Conservation (phyloP, 2,888 invertebrate species). For the Lithophane semibrunnea region DNA sequence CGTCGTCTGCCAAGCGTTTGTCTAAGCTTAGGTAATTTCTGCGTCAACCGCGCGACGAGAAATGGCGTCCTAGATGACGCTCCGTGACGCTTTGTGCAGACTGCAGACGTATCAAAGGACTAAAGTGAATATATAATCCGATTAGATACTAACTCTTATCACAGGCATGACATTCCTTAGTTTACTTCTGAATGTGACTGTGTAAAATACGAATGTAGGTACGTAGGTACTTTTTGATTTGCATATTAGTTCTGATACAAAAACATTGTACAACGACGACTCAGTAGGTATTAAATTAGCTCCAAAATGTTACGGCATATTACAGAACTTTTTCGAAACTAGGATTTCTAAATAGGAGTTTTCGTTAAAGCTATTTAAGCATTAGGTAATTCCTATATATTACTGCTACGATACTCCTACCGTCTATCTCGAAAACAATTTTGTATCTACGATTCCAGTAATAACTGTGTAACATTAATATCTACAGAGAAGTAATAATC, state of each 20-base stretch:
- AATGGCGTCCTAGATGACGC: conserved; percentile 50
- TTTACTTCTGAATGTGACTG: not conserved
- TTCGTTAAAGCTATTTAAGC: not conserved
- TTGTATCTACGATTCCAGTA: conserved; percentile 2
- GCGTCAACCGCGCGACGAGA: conserved; percentile 67
- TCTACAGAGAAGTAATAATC: conserved; percentile 47
- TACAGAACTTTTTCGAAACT: too few relatives aligned
- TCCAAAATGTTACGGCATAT: not conserved
- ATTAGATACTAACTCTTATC: conserved; percentile 50
- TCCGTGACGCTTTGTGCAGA: conserved; percentile 59
- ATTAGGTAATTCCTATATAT: conserved; percentile 6
- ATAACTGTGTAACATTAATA: conserved; percentile 26
- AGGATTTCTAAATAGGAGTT: not conserved
- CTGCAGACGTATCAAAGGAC: conserved; percentile 60
- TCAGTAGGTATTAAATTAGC: not conserved
- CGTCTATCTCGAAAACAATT: conserved; percentile 19
- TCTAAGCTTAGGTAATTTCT: conserved; percentile 70
- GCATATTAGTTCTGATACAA: not conserved
- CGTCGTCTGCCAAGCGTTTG: conserved; percentile 65
- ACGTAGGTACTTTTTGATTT: not conserved
- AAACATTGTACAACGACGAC: not conserved
- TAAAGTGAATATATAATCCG: conserved; percentile 57
- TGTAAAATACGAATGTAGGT: too few relatives aligned
- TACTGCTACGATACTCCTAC: conserved; percentile 8
- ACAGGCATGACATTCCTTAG: conserved; percentile 13